Evolutionary conservation across 2,888 invertebrate species (phyloP).

Genomic region (Urechis unicinctus): DNA sequence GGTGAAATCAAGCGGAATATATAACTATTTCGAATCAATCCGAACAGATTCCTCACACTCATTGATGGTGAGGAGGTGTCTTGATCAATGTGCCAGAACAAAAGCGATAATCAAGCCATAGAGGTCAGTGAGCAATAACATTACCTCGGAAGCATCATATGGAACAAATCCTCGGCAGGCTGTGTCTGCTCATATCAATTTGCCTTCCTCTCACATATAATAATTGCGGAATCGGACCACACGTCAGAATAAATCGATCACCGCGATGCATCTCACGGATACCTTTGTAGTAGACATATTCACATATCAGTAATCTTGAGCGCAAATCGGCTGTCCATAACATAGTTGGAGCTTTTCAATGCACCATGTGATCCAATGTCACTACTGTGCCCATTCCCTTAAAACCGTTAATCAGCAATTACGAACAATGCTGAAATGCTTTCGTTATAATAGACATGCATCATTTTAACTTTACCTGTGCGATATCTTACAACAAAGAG

Average conservation of each 20-base stretch:
- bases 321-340: slow-evolving; percentile 94
- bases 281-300: slow-evolving; percentile 45
- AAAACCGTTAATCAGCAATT: background rate
- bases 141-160: slow-evolving; percentile 87
- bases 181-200: slow-evolving; percentile 97
- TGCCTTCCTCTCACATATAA: slow-evolving; percentile 88
- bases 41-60: too few relatives aligned
- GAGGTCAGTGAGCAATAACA: too few relatives aligned
- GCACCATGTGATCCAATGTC: slow-evolving; percentile 89
- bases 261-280: too few relatives aligned
- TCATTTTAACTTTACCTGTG: slow-evolving; percentile 59
- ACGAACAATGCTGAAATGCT: background rate
- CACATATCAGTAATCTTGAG: slow-evolving; percentile 97
- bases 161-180: slow-evolving; percentile 92
- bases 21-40: too few relatives aligned
- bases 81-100: too few relatives aligned
- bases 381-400: slow-evolving; percentile 90
- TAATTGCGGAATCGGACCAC: too few relatives aligned
- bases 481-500: slow-evolving; percentile 89
- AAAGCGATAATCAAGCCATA: too few relatives aligned
- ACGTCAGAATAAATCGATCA: too few relatives aligned
- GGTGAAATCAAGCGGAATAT: too few relatives aligned
- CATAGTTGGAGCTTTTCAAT: slow-evolving; percentile 93
- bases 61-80: too few relatives aligned
- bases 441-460: background rate